Evolutionary conservation across 2,113 vertebrate species (phyloP).

Genomic region (Polypterus bichir): DNA sequence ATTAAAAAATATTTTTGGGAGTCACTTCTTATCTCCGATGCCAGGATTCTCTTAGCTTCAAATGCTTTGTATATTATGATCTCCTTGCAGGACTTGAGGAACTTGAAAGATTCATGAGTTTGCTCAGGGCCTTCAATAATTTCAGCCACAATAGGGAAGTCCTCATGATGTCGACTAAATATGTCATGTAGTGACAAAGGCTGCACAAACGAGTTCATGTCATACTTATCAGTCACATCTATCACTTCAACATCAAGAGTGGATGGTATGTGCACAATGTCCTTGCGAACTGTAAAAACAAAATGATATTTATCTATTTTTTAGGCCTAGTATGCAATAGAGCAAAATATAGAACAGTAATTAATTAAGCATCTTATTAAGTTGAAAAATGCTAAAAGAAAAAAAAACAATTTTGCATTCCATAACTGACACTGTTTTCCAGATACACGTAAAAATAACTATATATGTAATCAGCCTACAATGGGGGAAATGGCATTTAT

Average conservation of each 20-base stretch:
- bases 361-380: too few relatives aligned
- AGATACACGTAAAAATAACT: too few relatives aligned
- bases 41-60: slow-evolving; percentile 49
- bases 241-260: slow-evolving; percentile 70
- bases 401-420: too few relatives aligned
- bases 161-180: slow-evolving; percentile 47
- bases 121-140: slow-evolving; percentile 45
- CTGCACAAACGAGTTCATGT: slow-evolving; percentile 53
- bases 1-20: slow-evolving; percentile 62
- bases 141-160: slow-evolving; percentile 62
- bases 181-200: slow-evolving; percentile 52
- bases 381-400: slow-evolving; percentile 10
- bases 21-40: slow-evolving; percentile 60
- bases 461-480: too few relatives aligned
- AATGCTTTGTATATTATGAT: slow-evolving; percentile 56
- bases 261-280: slow-evolving; percentile 56
- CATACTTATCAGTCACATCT: slow-evolving; percentile 57
- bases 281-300: slow-evolving; percentile 50
- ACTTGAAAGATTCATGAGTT: slow-evolving; percentile 26
- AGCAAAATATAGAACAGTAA: neutral
- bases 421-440: too few relatives aligned
- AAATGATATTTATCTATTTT: neutral
- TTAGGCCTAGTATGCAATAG: too few relatives aligned
- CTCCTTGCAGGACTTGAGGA: slow-evolving; percentile 40
- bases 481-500: too few relatives aligned